These are phyloP conservation scores for Crocidura indochinensis DNA, from an alignment of 2,797 vertebrate genomes.

Conservation along the genomic window DNA sequence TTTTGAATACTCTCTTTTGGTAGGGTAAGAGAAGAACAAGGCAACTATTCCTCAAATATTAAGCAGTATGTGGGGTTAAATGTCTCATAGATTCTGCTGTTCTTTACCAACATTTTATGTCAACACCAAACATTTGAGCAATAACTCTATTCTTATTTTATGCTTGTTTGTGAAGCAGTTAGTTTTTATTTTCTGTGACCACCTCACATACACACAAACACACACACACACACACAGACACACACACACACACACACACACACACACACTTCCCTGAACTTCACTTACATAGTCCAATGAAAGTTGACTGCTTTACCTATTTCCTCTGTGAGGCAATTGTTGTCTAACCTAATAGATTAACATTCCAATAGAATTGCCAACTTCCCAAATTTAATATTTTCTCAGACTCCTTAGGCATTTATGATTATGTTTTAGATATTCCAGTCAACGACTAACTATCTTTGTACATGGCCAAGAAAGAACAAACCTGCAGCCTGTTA, in stretches of 20 bases:
- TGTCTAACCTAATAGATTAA: not conserved
- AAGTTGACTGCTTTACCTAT: not conserved
- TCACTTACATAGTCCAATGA: not conserved
- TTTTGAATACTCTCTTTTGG: constrained; percentile 4
- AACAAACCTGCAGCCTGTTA: not conserved
- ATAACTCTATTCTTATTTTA: constrained; percentile 6
- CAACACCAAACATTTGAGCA: constrained; percentile 1
- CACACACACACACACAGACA: too few relatives aligned
- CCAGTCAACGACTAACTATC: constrained; percentile 37
- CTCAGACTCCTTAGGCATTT: not conserved
- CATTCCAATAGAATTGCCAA: not conserved
- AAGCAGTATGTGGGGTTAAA: not conserved
- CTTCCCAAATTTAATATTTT: constrained; percentile 38
- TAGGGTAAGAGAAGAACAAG: not conserved
- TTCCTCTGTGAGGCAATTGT: constrained; percentile 2
- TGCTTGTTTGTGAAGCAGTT: not conserved
- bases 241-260: not conserved
- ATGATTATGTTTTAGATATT: constrained; percentile 28
- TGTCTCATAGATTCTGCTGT: not conserved
- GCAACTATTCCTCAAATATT: constrained; percentile 17
- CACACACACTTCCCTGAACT: not conserved
- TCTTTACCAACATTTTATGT: not conserved
- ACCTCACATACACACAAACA: not conserved
- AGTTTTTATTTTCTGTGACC: constrained; percentile 35
- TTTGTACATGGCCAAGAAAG: not conserved